These are phyloP conservation scores for Nothocercus nigrocapillus DNA, from an alignment of 2,113 vertebrate species.

Conservation along the genomic window DNA sequence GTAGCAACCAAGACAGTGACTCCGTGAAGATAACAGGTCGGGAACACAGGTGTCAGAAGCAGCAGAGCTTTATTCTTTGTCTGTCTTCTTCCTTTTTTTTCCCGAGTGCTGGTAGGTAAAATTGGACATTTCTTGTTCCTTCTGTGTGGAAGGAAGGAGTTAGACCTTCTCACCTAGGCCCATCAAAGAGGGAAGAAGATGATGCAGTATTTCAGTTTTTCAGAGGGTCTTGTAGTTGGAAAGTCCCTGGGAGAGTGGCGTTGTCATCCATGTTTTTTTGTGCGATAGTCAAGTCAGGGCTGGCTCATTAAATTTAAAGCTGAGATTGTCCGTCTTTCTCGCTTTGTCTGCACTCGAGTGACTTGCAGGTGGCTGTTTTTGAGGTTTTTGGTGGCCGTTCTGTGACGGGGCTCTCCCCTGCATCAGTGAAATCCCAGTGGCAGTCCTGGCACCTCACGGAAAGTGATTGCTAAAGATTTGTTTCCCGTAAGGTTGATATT, in stretches of 20 bases:
- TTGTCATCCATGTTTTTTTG: not conserved
- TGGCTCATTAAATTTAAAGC: not conserved
- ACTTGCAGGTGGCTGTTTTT: not conserved
- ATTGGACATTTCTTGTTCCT: not conserved
- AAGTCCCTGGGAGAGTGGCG: not conserved
- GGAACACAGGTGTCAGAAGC: not conserved
- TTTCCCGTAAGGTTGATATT: not conserved
- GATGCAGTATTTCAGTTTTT: not conserved
- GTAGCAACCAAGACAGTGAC: not conserved
- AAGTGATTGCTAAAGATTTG: not conserved
- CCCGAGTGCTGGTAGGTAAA: not conserved
- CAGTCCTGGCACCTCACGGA: not conserved
- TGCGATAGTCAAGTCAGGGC: not conserved
- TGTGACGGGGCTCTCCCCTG: not conserved
- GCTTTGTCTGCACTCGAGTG: fast-evolving
- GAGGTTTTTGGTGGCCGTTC: not conserved
- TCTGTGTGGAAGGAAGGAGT: not conserved
- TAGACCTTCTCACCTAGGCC: not conserved
- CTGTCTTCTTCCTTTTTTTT: not conserved
- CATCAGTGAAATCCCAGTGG: not conserved
- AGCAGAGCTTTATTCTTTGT: not conserved
- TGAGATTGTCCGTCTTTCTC: not conserved
- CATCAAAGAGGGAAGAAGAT: not conserved
- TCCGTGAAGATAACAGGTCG: not conserved
- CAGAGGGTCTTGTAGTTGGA: not conserved